Base-by-base conservation (phyloP, 2,888 invertebrate genomes). In the Crepidodera aurea region DNA sequence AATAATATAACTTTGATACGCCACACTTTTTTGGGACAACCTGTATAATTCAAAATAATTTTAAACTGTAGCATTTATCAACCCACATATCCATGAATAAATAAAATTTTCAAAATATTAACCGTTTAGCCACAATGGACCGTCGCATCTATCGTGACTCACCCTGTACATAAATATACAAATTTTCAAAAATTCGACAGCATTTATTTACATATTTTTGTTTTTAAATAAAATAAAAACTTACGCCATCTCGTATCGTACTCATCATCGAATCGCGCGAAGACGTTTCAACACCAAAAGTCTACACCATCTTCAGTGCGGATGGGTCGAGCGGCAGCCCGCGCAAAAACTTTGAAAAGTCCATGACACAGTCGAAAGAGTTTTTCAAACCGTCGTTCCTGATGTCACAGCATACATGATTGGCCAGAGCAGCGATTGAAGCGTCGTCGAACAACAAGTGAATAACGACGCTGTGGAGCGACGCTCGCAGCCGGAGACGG, bases 401-500 rank as follows among this genome's bases (percentile, higher is more conserved):
- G 48, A 51, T 10, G 51, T 46, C 60, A 60, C 56, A 40, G 63
- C 60, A 48, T 56, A 48, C 67, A 59, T 63, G 65, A 63, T 67
- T 56, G 65, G 66, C 55, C 59, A 51, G 53, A 54, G 61, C 58
- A 57, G 42, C 61, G 59, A 27, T 56, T 51, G 34, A 51, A 59
- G 59, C 55, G 66, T 60, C 51, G 65, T 65, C 65, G 65, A 59
- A 68, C 68, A 66, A 66, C 68, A 66, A 68, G 68, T 68, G 65
- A 65, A 44, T 56, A 59, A 46, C 64, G 64, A 55, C 50, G 63
- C 60, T 19, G 34, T 22, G 54, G 34, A 40, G 29, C 56, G 56
- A 57, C 60, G 60, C 60, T 57, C 22, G 42, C 32, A 18, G 13
- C 50, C 34, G 29, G 15, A 6, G 48, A 12, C 50, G 8, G 25